Base-by-base conservation (phyloP, 2,888 invertebrate genomes). In the Sarcophaga rosellei region DNA sequence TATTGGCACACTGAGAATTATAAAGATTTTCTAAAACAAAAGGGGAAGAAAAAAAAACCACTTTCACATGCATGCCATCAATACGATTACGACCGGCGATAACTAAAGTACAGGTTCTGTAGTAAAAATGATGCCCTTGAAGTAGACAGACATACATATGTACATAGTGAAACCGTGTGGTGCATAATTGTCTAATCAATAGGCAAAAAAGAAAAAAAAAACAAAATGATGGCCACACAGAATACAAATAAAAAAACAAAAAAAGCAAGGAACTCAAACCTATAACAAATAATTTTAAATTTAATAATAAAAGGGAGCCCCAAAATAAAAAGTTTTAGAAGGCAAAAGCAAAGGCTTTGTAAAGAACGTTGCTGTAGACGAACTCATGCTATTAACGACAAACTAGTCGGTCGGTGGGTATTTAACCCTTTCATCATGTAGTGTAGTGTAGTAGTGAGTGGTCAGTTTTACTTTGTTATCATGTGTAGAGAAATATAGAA, bases 111-210 rank as follows among this genome's bases (percentile, higher is more conserved):
- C 86, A 86, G 86, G 84, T 74, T 69, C 62, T 47, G 12, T 76
- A 76, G 73, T 47, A 23, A 45, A 47, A 69, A 73, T 35, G 35
- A 35, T 35, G 35, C 35, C 62, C 66, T 25, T 47, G 10, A 57
- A 69, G 62, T 69, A 53, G 45, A 69, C 44, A 57, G 1, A 47
- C 53, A 53, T 15, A 53, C 53, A 47, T 47, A 47, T 35, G 25
- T 35, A 35, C 35, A 35, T 53, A 53, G 53, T 53, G 53, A 53
- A 53, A 53, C 4, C 4, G 53, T 53, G 1, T 0, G 15, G 1
- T 53, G 17, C 53, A 77, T 66, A 62, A 57, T 81, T 68, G 47
- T 86, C 83, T 84, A 86, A 84, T 86, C 77, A 84, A 81, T 86
- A 78, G 25, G 65, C 75, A 65, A 25, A 35, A 35, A 62, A 62